These are phyloP conservation scores for Cheilosia grossa DNA, from an alignment of 2,888 invertebrate genomes.

Conservation along the genomic window DNA sequence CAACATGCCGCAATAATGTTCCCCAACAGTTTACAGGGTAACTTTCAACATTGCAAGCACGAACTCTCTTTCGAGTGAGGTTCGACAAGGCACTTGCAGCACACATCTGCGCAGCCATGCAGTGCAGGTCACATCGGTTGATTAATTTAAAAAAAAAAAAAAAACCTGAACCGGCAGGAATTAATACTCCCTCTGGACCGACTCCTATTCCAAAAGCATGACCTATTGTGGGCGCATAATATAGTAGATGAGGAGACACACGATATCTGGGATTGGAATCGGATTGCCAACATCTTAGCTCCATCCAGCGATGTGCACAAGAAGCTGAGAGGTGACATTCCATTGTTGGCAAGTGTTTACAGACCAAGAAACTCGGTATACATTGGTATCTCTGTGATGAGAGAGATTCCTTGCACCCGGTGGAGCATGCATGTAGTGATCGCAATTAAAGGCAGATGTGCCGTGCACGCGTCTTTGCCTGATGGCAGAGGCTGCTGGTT, in stretches of 20 bases:
- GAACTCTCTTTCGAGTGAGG: constrained; percentile 52
- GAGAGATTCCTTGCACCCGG: constrained; percentile 35
- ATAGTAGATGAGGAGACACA: constrained; percentile 26
- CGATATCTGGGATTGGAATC: constrained; percentile 34
- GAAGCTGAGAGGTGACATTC: constrained; percentile 33
- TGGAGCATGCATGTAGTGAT: constrained; percentile 42
- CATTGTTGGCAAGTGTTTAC: neutral
- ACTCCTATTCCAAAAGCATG: neutral
- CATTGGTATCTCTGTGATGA: constrained; percentile 19
- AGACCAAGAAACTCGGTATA: constrained; percentile 12
- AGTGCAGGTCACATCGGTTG: constrained; percentile 43
- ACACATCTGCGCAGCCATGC: constrained; percentile 16
- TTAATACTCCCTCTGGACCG: constrained; percentile 6
- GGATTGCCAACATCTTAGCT: constrained; percentile 24
- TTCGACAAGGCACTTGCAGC: neutral
- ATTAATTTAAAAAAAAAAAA: constrained; percentile 49
- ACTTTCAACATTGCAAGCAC: constrained; percentile 52
- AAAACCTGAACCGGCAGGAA: neutral
- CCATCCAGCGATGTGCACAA: constrained; percentile 36
- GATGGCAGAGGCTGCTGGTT: neutral
- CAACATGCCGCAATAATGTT: constrained; percentile 57
- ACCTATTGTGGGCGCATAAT: constrained; percentile 16
- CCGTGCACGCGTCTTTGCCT: constrained; percentile 19
- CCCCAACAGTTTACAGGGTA: constrained; percentile 10
- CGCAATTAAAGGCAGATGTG: constrained; percentile 51